phyloP scores from a whole-genome alignment of 2,797 vertebrate species.

The Acipenser oxyrinchus region DNA sequence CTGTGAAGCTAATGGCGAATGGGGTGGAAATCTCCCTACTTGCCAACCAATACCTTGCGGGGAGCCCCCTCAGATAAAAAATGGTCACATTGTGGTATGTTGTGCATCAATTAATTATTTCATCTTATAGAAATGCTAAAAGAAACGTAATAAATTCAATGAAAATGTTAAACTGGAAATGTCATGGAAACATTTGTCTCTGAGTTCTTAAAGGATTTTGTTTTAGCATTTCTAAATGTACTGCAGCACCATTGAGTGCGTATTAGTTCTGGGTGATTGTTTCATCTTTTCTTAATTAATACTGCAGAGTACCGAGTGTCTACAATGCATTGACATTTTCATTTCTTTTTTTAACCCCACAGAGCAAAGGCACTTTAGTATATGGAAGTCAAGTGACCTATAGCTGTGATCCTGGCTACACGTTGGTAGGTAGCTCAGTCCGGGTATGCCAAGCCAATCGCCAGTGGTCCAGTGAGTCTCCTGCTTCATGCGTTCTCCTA shows the following conservation, averaged over 20 bases:
- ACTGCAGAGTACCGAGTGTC: not conserved
- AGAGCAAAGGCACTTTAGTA: constrained; percentile 64
- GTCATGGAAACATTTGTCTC: no score
- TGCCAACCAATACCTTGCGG: constrained; percentile 83
- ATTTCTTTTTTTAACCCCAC: constrained; percentile 28
- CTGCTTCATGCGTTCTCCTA: constrained; percentile 72
- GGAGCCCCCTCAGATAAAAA: constrained; percentile 64
- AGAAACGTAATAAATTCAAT: no score
- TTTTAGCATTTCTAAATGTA: no score
- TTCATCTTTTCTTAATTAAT: no score
- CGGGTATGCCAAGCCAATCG: constrained; percentile 85
- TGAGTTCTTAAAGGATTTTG: no score
- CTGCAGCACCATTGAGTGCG: no score
- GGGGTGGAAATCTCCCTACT: constrained; percentile 75
- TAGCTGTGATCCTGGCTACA: constrained; percentile 74
- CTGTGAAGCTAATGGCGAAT: constrained; percentile 84
- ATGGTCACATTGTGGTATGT: constrained; percentile 79
- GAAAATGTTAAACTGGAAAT: no score
- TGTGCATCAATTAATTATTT: no score
- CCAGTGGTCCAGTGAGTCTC: constrained; percentile 78
- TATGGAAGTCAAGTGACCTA: constrained; percentile 78
- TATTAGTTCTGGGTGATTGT: no score
- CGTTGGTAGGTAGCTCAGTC: constrained; percentile 63
- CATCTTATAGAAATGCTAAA: no score
- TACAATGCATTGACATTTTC: not conserved